Evolutionary conservation across 2,888 invertebrate genomes (phyloP).

Genomic region (Tipula helvola): DNA sequence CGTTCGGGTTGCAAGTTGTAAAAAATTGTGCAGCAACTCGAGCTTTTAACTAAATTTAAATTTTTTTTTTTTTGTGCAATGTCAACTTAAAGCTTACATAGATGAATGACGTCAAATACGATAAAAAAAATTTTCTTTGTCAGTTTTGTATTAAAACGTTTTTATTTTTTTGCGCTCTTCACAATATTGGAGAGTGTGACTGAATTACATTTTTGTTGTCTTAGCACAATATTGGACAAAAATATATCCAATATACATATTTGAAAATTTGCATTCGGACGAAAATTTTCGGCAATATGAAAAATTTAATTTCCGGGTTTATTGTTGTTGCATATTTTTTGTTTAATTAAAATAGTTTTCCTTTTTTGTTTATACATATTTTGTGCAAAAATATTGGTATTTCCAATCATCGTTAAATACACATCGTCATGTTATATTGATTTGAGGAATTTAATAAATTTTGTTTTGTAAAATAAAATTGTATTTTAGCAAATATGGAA

Average conservation of each 20-base stretch:
- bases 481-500: background rate
- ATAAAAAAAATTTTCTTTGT: background rate
- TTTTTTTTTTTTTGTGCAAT: background rate
- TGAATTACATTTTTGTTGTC: background rate
- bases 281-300: background rate
- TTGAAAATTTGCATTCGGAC: background rate
- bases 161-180: background rate
- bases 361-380: background rate
- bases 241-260: background rate
- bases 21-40: background rate
- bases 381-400: background rate
- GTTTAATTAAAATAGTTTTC: background rate
- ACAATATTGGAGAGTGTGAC: background rate
- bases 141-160: background rate
- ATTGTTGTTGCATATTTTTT: background rate
- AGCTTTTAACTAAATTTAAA: background rate
- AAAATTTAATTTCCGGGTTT: background rate
- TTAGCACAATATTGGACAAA: background rate
- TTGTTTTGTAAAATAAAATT: background rate
- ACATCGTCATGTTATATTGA: background rate
- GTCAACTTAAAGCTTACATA: background rate
- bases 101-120: background rate
- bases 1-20: background rate
- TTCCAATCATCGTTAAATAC: background rate
- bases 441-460: background rate